Evolutionary conservation across 2,888 invertebrate species (phyloP), one percentile per base, ranked within the genome.

Genomic region (Ypsolopha scabrella): DNA sequence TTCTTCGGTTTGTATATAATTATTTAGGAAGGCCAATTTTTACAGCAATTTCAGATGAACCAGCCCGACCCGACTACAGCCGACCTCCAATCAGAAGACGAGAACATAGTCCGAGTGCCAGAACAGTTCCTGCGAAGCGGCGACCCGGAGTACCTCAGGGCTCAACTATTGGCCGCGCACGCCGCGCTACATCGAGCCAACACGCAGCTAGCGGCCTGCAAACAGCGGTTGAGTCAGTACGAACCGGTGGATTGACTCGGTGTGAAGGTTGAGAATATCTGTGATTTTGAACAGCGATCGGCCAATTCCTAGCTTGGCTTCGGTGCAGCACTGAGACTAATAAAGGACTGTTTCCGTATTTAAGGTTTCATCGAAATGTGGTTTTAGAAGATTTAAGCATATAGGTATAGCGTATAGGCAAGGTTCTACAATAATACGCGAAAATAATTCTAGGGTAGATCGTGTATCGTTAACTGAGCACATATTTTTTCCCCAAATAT

Each of bases 141-240:
- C 50, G 61, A 60, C 45, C 50, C 60, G 46, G 51, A 52, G 48
- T 59, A 58, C 52, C 65, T 71, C 59, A 65, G 69, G 51, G 57
- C 64, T 49, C 66, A 69, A 61, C 70, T 75, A 61, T 55, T 58
- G 51, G 60, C 64, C 37, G 70, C 75, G 55, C 70, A 62, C 55
- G 64, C 61, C 41, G 63, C 63, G 50, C 54, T 65, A 55, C 58
- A 55, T 13, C 52, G 48, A 37, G 52, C 54, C 52, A 60, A 63
- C 57, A 63, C 59, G 53, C 57, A 58, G 44, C 58, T 63, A 13
- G 58, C 59, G 46, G 6, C 35, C 47, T 11, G 36, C 39, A 58
- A 57, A 50, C 63, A 64, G 58, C 59, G 56, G 50, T 59, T 52
- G 41, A 56, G n/a, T 24, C 24, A n/a, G 6, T 45, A 13, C 11